Evolutionary conservation across 2,113 vertebrate species (phyloP).

Genomic region (Austrofundulus limnaeus): DNA sequence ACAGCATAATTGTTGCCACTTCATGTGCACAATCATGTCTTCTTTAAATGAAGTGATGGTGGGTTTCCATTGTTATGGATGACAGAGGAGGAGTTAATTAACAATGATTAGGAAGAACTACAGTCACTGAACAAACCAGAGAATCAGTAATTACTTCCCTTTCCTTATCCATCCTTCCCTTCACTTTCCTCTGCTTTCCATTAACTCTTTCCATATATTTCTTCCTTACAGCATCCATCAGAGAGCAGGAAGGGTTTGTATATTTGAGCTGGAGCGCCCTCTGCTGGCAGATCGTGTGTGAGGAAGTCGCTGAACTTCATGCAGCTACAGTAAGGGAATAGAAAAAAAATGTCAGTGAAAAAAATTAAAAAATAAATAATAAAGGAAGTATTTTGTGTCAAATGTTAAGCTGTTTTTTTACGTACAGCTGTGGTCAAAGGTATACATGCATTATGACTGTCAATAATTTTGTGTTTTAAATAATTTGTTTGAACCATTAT

Average conservation of each 20-base stretch:
- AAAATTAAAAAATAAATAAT: too few relatives aligned
- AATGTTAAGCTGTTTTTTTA: too few relatives aligned
- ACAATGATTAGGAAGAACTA: constrained; percentile 61
- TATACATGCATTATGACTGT: too few relatives aligned
- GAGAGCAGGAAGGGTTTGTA: constrained; percentile 1
- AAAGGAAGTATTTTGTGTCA: too few relatives aligned
- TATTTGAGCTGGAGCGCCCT: constrained; percentile 65
- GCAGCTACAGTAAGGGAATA: too few relatives aligned
- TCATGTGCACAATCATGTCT: constrained; percentile 69
- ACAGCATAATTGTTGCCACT: constrained; percentile 68
- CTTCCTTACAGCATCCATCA: constrained; percentile 21
- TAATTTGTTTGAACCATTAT: too few relatives aligned
- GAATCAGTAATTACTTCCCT: constrained; percentile 58
- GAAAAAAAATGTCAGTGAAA: too few relatives aligned
- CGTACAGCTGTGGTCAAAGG: too few relatives aligned
- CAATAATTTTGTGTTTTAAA: too few relatives aligned
- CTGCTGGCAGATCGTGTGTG: constrained; percentile 48
- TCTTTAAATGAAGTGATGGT: constrained; percentile 73
- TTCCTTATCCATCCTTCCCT: constrained; percentile 38
- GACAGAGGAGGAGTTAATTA: constrained; percentile 77
- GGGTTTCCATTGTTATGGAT: constrained; percentile 72
- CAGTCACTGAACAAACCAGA: constrained; percentile 55
- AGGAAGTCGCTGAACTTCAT: too few relatives aligned
- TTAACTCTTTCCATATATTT: constrained; percentile 15
- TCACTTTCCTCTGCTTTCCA: constrained; percentile 35